Conservation (phyloP, 1,140 invertebrate genomes). For the Dreissena rostriformis region DNA sequence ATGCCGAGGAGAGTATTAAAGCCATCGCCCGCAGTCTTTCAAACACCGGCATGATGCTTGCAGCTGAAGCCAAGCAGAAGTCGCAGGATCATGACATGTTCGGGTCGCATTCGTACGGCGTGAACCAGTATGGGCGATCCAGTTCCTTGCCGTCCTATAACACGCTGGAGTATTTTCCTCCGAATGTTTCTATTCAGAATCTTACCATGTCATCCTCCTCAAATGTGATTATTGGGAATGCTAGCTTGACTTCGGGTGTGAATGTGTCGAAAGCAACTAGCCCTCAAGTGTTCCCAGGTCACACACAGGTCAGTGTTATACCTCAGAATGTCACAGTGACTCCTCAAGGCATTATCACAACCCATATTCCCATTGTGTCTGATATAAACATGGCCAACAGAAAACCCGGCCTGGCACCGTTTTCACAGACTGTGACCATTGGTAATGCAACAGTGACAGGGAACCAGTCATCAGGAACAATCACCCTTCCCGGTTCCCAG, state of each 20-base stretch:
- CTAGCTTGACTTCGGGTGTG: too few relatives aligned
- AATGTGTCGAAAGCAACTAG: too few relatives aligned
- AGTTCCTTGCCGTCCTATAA: conserved; percentile 11
- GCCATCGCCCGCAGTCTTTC: conserved; percentile 53
- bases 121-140: neutral
- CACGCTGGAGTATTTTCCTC: conserved; percentile 37
- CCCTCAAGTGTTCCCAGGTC: neutral
- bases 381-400: neutral
- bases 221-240: neutral
- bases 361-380: conserved; percentile 16
- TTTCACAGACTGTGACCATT: conserved; percentile 23
- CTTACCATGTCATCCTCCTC: neutral
- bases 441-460: conserved; percentile 40
- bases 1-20: conserved; percentile 58
- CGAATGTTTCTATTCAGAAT: conserved; percentile 48
- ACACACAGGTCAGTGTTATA: neutral
- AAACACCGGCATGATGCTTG: conserved; percentile 33
- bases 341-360: conserved; percentile 34
- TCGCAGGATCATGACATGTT: conserved; percentile 23
- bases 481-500: conserved; percentile 35
- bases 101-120: neutral
- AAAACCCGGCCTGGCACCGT: neutral
- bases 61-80: conserved; percentile 21
- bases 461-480: conserved; percentile 23
- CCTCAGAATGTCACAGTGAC: conserved; percentile 48